Conservation (phyloP, 2,113 vertebrate genomes). For the Greenwoodochromis staneri region DNA sequence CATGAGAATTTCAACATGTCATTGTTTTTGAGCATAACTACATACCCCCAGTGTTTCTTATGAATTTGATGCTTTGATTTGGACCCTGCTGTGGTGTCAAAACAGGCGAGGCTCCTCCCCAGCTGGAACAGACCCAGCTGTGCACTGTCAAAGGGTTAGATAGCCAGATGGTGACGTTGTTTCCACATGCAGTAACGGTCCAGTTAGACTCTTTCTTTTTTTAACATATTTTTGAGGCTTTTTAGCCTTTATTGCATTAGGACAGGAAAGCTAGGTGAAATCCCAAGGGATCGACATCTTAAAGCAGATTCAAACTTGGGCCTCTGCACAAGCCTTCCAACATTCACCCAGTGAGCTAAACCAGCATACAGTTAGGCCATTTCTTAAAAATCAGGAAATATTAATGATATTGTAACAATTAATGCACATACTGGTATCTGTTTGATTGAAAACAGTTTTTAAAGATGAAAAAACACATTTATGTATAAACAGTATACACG, state of each 20-base stretch:
- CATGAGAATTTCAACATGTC: not conserved
- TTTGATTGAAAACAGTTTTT: not conserved
- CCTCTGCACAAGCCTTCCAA: not conserved
- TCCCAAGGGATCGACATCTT: not conserved
- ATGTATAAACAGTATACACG: not conserved
- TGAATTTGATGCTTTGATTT: not conserved
- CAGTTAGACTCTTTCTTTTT: not conserved
- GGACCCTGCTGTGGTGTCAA: not conserved
- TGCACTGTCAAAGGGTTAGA: not conserved
- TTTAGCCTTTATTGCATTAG: not conserved
- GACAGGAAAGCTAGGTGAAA: not conserved
- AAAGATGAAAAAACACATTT: not conserved
- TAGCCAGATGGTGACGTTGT: not conserved
- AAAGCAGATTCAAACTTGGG: not conserved
- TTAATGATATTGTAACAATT: not conserved
- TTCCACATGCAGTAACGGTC: not conserved
- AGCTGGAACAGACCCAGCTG: not conserved
- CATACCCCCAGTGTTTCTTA: not conserved
- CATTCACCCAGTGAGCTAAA: not conserved
- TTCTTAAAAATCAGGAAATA: not conserved
- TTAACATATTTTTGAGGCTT: not conserved
- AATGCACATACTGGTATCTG: not conserved
- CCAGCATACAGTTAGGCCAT: not conserved
- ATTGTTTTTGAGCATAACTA: not conserved
- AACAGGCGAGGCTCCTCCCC: not conserved